phyloP scores from a whole-genome alignment of 1,140 invertebrate species.

The Mizuhopecten yessoensis region DNA sequence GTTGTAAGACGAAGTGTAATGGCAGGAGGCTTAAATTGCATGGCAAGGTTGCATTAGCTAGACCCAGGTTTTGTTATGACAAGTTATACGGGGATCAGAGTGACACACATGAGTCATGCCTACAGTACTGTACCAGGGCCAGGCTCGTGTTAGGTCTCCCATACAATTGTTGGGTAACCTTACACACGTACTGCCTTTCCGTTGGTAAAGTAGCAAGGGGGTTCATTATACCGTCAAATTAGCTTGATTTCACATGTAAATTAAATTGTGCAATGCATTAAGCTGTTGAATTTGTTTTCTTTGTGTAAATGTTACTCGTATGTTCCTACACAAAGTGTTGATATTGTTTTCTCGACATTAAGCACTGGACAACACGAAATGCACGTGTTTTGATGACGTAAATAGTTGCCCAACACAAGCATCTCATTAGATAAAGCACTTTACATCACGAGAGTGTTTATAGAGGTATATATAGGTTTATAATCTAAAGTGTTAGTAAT shows the following conservation, averaged over 20 bases:
- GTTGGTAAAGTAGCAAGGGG: background rate
- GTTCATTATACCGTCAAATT: background rate
- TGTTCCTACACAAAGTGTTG: background rate
- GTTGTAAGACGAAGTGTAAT: no score
- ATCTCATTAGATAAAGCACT: background rate
- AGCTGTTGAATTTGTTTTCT: constrained; percentile 32
- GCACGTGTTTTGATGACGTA: constrained; percentile 25
- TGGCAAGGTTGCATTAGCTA: constrained; percentile 1
- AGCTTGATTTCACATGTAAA: background rate
- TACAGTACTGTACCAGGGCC: background rate
- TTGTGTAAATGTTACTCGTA: background rate
- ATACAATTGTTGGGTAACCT: background rate
- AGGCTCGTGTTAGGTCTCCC: background rate
- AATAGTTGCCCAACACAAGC: background rate
- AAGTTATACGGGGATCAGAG: background rate
- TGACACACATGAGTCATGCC: constrained; percentile 6
- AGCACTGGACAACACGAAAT: background rate
- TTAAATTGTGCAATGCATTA: background rate
- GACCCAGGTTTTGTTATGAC: constrained; percentile 11
- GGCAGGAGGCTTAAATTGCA: no score
- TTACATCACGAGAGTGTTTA: background rate
- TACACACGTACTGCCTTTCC: background rate
- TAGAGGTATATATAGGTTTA: background rate
- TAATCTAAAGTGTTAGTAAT: no score
- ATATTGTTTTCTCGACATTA: constrained; percentile 22